Conservation (phyloP, 2,113 vertebrate species). For the Platysternon megacephalum region DNA sequence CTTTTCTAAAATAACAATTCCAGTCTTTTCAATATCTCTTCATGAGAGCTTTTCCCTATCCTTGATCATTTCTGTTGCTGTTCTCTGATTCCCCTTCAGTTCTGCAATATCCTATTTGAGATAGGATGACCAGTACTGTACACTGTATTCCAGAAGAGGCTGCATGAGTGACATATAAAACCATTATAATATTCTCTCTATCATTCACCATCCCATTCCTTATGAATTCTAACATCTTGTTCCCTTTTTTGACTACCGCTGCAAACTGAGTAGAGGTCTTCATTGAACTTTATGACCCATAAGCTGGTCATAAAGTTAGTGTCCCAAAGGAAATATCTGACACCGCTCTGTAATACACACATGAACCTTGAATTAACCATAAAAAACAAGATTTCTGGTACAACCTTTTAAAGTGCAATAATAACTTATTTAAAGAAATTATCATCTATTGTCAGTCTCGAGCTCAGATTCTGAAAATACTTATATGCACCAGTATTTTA, state of each 20-base stretch:
- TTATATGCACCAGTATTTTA: not conserved
- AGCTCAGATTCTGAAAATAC: not conserved
- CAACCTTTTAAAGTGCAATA: not conserved
- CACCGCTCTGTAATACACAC: not conserved
- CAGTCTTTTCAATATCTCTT: not conserved
- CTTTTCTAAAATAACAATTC: not conserved
- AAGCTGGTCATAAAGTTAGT: not conserved
- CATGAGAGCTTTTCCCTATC: not conserved
- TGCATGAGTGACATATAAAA: not conserved
- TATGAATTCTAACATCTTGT: not conserved
- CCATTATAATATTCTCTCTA: not conserved
- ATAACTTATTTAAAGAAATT: not conserved
- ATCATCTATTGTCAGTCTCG: not conserved
- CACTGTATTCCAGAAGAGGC: not conserved
- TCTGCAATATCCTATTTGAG: not conserved
- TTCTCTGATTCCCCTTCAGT: not conserved
- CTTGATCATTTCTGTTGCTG: not conserved
- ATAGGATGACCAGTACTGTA: not conserved
- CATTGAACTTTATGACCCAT: not conserved
- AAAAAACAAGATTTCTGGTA: not conserved
- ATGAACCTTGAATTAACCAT: not conserved
- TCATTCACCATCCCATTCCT: not conserved
- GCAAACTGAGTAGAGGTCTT: not conserved
- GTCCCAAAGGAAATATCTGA: no score
- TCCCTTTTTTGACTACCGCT: not conserved